Conservation (phyloP, 2,797 vertebrate species). For the Sebastes taczanowskii region DNA sequence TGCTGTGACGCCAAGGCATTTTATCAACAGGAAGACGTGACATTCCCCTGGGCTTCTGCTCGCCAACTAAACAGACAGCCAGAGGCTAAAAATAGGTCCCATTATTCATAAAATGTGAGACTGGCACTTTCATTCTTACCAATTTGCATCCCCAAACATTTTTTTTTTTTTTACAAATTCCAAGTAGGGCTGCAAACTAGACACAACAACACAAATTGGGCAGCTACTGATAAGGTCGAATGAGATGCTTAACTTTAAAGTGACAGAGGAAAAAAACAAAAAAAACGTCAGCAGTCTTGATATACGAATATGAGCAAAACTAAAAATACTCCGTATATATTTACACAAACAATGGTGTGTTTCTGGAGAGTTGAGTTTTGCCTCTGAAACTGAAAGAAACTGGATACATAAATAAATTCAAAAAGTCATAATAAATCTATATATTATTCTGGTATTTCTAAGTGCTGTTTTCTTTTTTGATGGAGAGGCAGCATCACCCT, state of each 20-base stretch:
- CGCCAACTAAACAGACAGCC: constrained; percentile 9
- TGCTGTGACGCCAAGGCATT: constrained; percentile 58
- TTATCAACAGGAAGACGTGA: constrained; percentile 61
- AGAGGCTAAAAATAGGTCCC: constrained; percentile 42
- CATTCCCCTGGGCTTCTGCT: constrained; percentile 33
- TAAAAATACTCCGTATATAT: constrained; percentile 29
- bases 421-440: constrained; percentile 67
- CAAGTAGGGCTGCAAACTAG: constrained; percentile 5
- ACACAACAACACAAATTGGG: neutral
- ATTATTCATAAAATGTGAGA: constrained; percentile 31
- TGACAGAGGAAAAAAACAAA: neutral
- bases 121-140: constrained; percentile 37
- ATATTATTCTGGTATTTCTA: constrained; percentile 42
- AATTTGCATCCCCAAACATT: constrained; percentile 30
- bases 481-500: constrained; percentile 60
- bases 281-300: constrained; percentile 15
- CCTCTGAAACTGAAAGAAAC: constrained; percentile 50
- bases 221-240: neutral
- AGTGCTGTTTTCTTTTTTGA: constrained; percentile 50
- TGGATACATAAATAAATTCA: constrained; percentile 63
- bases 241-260: constrained; percentile 16
- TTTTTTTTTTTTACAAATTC: neutral
- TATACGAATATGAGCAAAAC: neutral
- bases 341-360: constrained; percentile 39
- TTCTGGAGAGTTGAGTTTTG: constrained; percentile 14